Percentiles rank a stretch among this genome's conserved stretches.
Conservation (phyloP, 64 coral and sea anemone species). For the Stichodactyla helianthus region DNA sequence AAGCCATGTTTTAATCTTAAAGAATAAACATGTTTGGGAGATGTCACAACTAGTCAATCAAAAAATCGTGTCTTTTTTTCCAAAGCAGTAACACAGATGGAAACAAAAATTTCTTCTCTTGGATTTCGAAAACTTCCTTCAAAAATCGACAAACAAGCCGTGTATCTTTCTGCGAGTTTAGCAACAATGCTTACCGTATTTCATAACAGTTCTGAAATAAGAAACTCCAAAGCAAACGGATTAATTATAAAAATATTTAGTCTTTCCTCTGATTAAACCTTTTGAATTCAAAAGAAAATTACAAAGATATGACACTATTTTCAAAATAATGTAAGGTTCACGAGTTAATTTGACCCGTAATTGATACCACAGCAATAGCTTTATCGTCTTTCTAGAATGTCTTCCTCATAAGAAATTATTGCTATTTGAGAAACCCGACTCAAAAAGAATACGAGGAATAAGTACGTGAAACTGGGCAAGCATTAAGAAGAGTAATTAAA, state of each 20-base stretch:
- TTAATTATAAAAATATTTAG: constrained; percentile 5
- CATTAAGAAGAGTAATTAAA: constrained; percentile 1
- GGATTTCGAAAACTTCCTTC: not conserved
- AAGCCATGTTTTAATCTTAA: not conserved
- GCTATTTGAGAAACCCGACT: not conserved
- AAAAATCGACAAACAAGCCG: not conserved
- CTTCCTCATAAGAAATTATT: not conserved
- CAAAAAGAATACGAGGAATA: not conserved
- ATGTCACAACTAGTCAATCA: constrained; percentile 1
- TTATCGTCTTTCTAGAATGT: not conserved
- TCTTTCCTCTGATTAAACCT: not conserved
- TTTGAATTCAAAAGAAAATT: constrained; percentile 14
- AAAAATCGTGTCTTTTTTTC: not conserved
- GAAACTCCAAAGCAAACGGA: not conserved
- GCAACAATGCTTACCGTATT: not conserved
- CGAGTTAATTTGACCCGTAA: constrained; percentile 7
- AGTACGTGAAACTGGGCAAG: not conserved
- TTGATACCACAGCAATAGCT: not conserved
- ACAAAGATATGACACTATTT: not conserved
- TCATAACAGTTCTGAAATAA: not conserved
- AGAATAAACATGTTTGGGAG: not conserved
- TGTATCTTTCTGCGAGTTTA: not conserved
- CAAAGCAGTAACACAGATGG: not conserved
- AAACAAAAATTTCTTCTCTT: not conserved
- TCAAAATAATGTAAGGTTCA: not conserved